These are phyloP conservation scores for Melanaphis sacchari DNA, from an alignment of 1,140 invertebrate genomes.

Conservation along the genomic window DNA sequence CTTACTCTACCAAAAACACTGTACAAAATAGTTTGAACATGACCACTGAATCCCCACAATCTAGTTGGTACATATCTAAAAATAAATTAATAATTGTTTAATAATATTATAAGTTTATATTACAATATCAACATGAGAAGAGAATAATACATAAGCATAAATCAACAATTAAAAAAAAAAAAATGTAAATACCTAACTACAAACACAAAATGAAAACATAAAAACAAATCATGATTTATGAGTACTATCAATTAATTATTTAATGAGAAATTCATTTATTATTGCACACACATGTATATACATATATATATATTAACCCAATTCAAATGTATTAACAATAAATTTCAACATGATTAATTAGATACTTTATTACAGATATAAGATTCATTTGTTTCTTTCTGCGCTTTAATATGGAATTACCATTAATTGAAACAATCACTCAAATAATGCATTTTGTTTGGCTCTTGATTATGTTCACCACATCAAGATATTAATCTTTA, in stretches of 20 bases:
- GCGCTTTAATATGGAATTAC: background rate
- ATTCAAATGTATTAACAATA: background rate
- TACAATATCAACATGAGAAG: background rate
- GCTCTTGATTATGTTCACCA: background rate
- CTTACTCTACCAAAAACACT: constrained; percentile 85
- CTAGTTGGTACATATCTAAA: constrained; percentile 87
- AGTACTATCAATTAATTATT: background rate
- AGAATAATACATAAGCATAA: background rate
- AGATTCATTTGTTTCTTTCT: background rate
- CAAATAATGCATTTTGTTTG: background rate
- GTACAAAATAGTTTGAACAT: constrained; percentile 90
- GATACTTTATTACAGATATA: background rate
- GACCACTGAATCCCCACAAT: constrained; percentile 92
- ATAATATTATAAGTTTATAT: background rate
- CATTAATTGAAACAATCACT: background rate
- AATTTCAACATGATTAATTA: background rate
- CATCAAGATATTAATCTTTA: background rate
- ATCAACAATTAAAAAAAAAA: background rate
- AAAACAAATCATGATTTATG: background rate
- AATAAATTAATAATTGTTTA: constrained; percentile 59
- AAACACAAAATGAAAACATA: background rate
- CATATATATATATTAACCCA: background rate
- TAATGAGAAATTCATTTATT: background rate
- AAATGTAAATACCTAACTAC: background rate
- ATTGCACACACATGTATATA: background rate